These are phyloP conservation scores for Karalla daura DNA, from an alignment of 2,797 vertebrate genomes.

Conservation along the genomic window DNA sequence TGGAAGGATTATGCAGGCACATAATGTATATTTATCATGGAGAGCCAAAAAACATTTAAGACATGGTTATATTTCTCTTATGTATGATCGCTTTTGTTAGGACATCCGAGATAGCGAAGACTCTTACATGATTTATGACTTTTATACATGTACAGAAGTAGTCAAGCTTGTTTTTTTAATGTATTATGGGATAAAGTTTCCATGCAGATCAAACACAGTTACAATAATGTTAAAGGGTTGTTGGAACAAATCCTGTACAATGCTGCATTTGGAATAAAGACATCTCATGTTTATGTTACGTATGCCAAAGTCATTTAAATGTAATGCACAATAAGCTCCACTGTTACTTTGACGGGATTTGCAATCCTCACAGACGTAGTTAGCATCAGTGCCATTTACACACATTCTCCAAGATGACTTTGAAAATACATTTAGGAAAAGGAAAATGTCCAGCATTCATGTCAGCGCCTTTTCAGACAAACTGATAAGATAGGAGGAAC, in stretches of 20 bases:
- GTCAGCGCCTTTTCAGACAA: constrained; percentile 32
- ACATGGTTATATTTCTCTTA: constrained; percentile 65
- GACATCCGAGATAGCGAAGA: constrained; percentile 63
- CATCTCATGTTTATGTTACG: constrained; percentile 42
- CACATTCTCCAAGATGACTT: constrained; percentile 48
- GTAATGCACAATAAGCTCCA: constrained; percentile 46
- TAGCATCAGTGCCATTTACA: constrained; percentile 33
- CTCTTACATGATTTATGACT: constrained; percentile 58
- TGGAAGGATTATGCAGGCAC: constrained; percentile 77
- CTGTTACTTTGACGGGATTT: constrained; percentile 39
- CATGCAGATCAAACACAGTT: constrained; percentile 71
- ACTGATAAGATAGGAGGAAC: constrained; percentile 39
- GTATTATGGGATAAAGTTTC: constrained; percentile 61
- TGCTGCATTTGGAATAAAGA: constrained; percentile 61
- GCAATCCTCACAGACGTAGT: constrained; percentile 54
- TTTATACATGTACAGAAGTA: constrained; percentile 68
- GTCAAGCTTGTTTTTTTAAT: constrained; percentile 68
- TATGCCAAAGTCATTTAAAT: constrained; percentile 42
- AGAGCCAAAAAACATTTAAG: constrained; percentile 72
- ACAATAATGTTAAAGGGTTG: constrained; percentile 64
- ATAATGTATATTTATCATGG: constrained; percentile 69
- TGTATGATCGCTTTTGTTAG: constrained; percentile 56
- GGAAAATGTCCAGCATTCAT: constrained; percentile 42
- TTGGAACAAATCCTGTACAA: constrained; percentile 54
- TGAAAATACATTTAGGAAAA: constrained; percentile 6